phyloP scores from a whole-genome alignment of 2,797 vertebrate genomes.

The Alca torda region DNA sequence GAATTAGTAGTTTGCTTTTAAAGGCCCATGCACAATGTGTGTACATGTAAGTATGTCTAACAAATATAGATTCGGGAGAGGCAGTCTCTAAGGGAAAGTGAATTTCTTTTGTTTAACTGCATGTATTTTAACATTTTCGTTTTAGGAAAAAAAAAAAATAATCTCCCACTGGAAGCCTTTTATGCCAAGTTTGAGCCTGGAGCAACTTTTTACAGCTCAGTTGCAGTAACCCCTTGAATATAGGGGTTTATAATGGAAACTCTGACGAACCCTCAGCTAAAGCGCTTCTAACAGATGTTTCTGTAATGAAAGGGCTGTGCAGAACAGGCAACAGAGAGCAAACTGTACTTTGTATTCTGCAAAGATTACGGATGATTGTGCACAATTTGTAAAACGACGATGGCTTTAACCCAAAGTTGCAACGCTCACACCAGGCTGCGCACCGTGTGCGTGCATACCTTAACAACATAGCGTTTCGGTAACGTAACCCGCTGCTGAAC shows the following conservation, averaged over 20 bases:
- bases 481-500: background rate
- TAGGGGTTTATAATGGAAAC: constrained; percentile 65
- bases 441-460: background rate
- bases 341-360: constrained; percentile 14
- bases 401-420: background rate
- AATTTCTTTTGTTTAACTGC: constrained; percentile 35
- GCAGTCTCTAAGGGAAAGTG: background rate
- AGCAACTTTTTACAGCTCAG: constrained; percentile 56
- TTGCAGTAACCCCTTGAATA: constrained; percentile 63
- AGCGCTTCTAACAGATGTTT: constrained; percentile 55
- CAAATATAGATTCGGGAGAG: background rate
- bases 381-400: background rate
- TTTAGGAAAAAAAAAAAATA: background rate
- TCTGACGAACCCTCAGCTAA: constrained; percentile 36
- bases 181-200: constrained; percentile 54
- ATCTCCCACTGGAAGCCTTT: constrained; percentile 42
- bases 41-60: background rate
- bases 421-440: background rate
- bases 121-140: constrained; percentile 32
- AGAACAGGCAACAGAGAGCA: constrained; percentile 14
- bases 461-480: background rate
- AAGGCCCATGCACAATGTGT: background rate
- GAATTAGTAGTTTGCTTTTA: background rate
- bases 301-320: constrained; percentile 49
- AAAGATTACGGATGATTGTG: background rate